These are phyloP conservation scores for Agrotis ipsilon DNA, from an alignment of 2,888 invertebrate species.

Conservation along the genomic window DNA sequence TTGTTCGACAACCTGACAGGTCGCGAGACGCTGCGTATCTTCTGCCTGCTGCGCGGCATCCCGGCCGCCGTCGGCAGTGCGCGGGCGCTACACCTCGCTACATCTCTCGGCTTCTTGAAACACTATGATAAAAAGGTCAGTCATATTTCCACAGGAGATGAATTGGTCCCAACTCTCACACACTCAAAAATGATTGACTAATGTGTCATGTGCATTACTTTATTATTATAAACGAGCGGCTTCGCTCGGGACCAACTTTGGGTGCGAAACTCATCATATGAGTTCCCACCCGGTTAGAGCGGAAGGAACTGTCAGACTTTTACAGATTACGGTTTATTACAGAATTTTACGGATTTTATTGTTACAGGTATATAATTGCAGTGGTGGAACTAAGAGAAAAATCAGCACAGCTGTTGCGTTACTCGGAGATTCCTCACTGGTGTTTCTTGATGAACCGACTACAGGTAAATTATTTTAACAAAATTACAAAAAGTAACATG, in stretches of 20 bases:
- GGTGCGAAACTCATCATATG: no score
- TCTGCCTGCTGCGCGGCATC: slow-evolving; percentile 92
- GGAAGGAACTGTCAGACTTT: no score
- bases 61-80: slow-evolving; percentile 85
- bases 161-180: no score
- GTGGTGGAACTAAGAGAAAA: slow-evolving; percentile 95
- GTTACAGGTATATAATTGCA: slow-evolving; percentile 90
- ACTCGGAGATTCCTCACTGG: slow-evolving; percentile 93
- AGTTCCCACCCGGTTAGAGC: no score
- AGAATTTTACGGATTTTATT: neutral
- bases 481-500: no score
- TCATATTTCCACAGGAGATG: neutral
- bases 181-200: no score
- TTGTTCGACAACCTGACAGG: slow-evolving; percentile 93
- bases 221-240: no score
- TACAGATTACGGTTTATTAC: no score
- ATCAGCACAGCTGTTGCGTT: slow-evolving; percentile 94
- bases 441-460: slow-evolving; percentile 93
- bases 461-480: slow-evolving; percentile 81
- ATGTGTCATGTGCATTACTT: no score
- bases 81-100: slow-evolving; percentile 87
- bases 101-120: slow-evolving; percentile 90
- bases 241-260: no score
- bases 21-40: slow-evolving; percentile 93
- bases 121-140: slow-evolving; percentile 91